Conservation (phyloP, 2,113 vertebrate genomes). For the Syrmaticus mikado region DNA sequence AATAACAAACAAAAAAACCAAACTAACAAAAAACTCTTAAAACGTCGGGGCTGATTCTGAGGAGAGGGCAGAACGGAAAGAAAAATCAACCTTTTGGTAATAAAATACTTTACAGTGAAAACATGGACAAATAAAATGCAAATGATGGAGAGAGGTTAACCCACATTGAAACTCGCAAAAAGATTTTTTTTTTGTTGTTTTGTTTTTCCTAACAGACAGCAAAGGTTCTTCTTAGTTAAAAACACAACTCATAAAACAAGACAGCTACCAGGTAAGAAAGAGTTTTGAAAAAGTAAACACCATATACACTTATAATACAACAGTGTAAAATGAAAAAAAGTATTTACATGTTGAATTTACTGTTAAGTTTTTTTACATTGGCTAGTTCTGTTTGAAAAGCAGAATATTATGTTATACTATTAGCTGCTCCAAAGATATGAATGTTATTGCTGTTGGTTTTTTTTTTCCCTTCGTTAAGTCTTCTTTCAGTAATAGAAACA, state of each 20-base stretch:
- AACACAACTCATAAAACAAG: constrained; percentile 86
- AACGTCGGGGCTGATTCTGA: constrained; percentile 31
- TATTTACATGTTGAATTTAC: constrained; percentile 90
- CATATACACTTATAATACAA: constrained; percentile 93
- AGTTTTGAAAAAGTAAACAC: constrained; percentile 87
- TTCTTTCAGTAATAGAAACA: constrained; percentile 81
- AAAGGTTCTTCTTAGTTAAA: constrained; percentile 75
- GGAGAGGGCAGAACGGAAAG: constrained; percentile 18
- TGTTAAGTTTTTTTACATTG: constrained; percentile 81
- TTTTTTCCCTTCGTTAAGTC: constrained; percentile 75
- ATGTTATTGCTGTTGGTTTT: constrained; percentile 93
- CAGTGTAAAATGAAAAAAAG: constrained; percentile 83
- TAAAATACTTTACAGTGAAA: constrained; percentile 83
- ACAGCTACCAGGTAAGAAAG: constrained; percentile 87
- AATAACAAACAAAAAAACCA: not conserved
- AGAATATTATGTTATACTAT: constrained; percentile 68
- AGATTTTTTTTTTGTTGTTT: constrained; percentile 65
- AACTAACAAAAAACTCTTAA: constrained; percentile 43
- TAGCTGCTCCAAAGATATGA: constrained; percentile 83
- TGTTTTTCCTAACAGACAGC: constrained; percentile 67
- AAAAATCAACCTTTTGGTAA: constrained; percentile 50
- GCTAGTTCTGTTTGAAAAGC: constrained; percentile 82
- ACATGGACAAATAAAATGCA: constrained; percentile 67
- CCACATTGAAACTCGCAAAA: constrained; percentile 73
- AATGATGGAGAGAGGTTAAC: constrained; percentile 58